Base-by-base conservation (phyloP, 2,113 vertebrate species). In the Haemorhous mexicanus region DNA sequence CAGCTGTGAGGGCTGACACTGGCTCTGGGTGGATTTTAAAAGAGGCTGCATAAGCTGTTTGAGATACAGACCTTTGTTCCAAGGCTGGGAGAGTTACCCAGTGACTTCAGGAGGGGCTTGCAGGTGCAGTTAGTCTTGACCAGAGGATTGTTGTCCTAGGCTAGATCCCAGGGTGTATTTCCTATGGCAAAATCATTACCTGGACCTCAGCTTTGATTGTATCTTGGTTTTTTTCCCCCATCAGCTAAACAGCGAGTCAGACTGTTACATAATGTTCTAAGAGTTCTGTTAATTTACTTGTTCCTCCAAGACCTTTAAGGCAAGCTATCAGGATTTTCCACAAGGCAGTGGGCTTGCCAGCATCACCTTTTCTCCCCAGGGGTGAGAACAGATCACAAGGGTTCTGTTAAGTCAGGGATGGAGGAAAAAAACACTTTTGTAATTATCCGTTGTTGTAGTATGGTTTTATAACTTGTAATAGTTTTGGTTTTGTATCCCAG, bases 141-240 rank as follows among this genome's bases (percentile, higher is more conserved):
- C 11, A 26, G 35, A 73, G 33, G 6, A 3, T 68, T 28, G 15
- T 41, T 67, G n/a, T 74, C 33, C 35, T 59, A 20, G 53, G 19
- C 62, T 83, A 27, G 32, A 75, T 35, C 46, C 75, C 46, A 39
- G 37, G 6, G 10, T 7, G 0, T 37, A 12, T 66, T 73, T 83
- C 35, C n/a, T 62, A 5, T 8, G 11, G 43, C 27, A 89, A 52
- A 79, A 70, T 62, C 8, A 9, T 44, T 66, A 11, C n/a, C 41
- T 80, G 27, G 26, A 33, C 39, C 16, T 67, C 21, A 74, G 26
- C 35, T 74, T 43, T 74, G 9, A 16, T 53, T 70, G 0, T 28
- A 22, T 44, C 11, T 67, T 7, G 1, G 10, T 26, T 72, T 68
- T 46, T 44, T 35, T 23, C 1, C 2, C 41, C 6, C 0, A 0